Base-by-base conservation (phyloP, 2,113 vertebrate species). In the Barbus barbus region DNA sequence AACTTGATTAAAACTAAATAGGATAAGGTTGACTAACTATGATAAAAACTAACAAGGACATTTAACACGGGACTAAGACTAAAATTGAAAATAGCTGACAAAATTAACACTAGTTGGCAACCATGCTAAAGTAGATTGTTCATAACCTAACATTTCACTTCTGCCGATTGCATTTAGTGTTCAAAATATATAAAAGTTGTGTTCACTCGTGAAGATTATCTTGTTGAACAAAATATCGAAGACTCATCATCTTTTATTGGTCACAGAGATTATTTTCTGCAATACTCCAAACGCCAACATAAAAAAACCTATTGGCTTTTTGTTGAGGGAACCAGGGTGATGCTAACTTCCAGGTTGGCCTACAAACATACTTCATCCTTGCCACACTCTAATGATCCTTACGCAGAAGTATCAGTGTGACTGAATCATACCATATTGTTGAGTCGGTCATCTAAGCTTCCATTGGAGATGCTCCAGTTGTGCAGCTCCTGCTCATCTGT, bases 401-500 rank as follows among this genome's bases (percentile, higher is more conserved):
- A 33, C 3, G 16, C 2, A 2, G 38, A 2, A 41, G 9, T 11
- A 41, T 41, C 38, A 13, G 14, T 16, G 16, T 4, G 14, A 16
- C 53, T n/a, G 53, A 33, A n/a, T 24, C 1, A 13, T 73, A 99
- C 98, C 95, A 95, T 96, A 89, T 99, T 99, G 91, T 99, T 99
- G 75, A 99, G 95, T 12, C 97, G 91, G 83, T 99, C 98, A 22
- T 98, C 97, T 67, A 97, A 93, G 89, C 93, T 95, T 69, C 96
- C 94, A 86, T 92, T 96, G 89, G 89, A 91, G 75, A 92, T 88
- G 53, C 94, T 94, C 96, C 97, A 98, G 91, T 91, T 96, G 65
- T 96, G 95, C 87, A 98, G 93, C 84, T 97, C 97, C 36, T 94
- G 95, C 63, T 95, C 96, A 82, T 96, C 96, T 88, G 95, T 90